These are phyloP conservation scores for Xylocampa areola DNA, from an alignment of 2,888 invertebrate species.

Conservation along the genomic window DNA sequence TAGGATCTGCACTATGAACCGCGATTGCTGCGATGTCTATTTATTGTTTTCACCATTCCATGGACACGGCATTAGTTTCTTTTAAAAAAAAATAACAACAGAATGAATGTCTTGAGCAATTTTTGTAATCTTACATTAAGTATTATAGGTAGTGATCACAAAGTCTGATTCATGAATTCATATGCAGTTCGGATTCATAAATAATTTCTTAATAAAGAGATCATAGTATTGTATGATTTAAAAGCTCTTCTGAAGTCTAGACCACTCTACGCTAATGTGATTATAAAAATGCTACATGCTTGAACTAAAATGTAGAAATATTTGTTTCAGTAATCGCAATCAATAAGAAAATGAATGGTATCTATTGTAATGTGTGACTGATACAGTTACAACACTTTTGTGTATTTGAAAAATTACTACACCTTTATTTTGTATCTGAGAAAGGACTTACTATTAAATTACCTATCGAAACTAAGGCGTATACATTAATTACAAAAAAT, in stretches of 20 bases:
- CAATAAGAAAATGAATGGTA: slow-evolving; percentile 4
- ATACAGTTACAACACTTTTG: slow-evolving; percentile 1
- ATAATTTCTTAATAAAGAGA: slow-evolving; percentile 1
- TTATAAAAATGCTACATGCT: slow-evolving; percentile 26
- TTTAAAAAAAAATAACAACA: too few relatives aligned
- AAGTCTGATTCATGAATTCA: neutral
- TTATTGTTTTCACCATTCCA: too few relatives aligned
- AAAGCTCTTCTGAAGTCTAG: slow-evolving; percentile 7
- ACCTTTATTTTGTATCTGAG: too few relatives aligned
- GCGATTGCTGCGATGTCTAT: too few relatives aligned
- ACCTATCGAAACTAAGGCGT: too few relatives aligned
- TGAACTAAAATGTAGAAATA: neutral
- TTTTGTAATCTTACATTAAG: too few relatives aligned
- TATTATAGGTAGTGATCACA: neutral
- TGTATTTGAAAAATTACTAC: neutral
- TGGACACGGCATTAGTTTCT: too few relatives aligned
- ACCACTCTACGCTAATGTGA: slow-evolving; percentile 20
- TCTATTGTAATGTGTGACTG: slow-evolving; percentile 1
- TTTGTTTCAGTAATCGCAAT: neutral
- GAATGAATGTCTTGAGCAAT: too few relatives aligned
- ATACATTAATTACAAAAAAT: too few relatives aligned
- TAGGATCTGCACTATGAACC: too few relatives aligned
- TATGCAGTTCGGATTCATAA: neutral
- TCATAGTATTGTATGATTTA: slow-evolving; percentile 10
- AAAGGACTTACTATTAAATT: too few relatives aligned